Conservation (phyloP, 2,113 vertebrate genomes). For the Galeopterus variegatus region DNA sequence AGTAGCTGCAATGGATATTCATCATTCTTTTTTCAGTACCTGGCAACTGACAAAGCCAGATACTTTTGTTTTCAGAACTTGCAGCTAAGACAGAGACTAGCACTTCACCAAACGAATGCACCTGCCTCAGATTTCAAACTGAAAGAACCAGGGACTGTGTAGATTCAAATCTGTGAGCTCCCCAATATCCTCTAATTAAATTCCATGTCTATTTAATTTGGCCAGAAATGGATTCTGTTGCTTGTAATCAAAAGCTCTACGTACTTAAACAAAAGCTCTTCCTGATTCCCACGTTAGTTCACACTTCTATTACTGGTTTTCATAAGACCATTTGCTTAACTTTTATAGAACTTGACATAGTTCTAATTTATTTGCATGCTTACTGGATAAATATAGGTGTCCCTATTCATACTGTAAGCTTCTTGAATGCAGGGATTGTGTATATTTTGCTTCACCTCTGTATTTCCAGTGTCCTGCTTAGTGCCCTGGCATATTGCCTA, state of each 20-base stretch:
- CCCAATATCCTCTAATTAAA: neutral
- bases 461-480: neutral
- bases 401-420: neutral
- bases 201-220: conserved; percentile 38
- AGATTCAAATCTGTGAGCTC: neutral
- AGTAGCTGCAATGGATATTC: neutral
- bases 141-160: neutral
- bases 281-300: neutral
- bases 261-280: conserved; percentile 21
- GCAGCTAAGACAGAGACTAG: neutral
- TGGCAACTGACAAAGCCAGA: neutral
- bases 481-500: neutral
- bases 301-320: neutral
- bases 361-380: neutral
- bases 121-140: neutral
- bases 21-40: neutral
- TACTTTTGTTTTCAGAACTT: neutral
- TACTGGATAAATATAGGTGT: neutral
- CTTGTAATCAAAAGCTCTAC: neutral
- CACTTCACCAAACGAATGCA: neutral
- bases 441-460: neutral
- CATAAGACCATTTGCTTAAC: neutral
- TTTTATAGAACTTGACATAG: neutral
- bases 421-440: neutral
- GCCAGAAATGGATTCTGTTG: neutral